These are phyloP conservation scores for Sebastes aleutianus DNA, from an alignment of 2,797 vertebrate genomes.

Conservation along the genomic window DNA sequence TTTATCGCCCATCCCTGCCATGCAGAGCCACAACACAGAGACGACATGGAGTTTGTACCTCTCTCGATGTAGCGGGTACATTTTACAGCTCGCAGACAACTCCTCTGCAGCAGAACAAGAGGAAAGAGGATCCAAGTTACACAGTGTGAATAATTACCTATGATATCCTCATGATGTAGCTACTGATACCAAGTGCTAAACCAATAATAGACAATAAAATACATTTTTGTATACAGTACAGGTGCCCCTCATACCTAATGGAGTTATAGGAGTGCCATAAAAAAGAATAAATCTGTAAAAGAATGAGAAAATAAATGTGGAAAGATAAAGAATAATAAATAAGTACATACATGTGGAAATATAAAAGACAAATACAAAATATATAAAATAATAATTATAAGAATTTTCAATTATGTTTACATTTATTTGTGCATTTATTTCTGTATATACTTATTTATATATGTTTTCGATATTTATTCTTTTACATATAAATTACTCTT, in stretches of 20 bases:
- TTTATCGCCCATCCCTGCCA: conserved; percentile 55
- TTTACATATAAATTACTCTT: no score
- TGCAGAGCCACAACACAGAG: conserved; percentile 58
- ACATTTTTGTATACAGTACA: not conserved
- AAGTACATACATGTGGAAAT: no score
- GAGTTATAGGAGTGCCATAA: no score
- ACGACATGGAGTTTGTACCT: conserved; percentile 66
- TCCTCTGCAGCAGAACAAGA: conserved; percentile 70
- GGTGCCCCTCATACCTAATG: not conserved
- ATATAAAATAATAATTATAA: no score
- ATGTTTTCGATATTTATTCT: no score
- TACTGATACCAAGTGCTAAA: not conserved
- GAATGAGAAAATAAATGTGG: no score
- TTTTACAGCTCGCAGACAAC: conserved; percentile 71
- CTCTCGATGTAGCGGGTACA: conserved; percentile 81
- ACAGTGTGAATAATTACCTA: not conserved
- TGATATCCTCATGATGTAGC: not conserved
- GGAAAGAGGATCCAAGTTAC: conserved; percentile 54
- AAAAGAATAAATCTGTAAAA: no score
- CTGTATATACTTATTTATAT: fast-evolving
- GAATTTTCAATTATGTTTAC: no score
- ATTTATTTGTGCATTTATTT: no score
- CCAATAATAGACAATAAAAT: not conserved
- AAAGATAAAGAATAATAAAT: no score
- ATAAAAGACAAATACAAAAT: no score